A percentile compares a stretch with the other conserved stretches of the same genome.
These are phyloP conservation scores for Neogobius melanostomus DNA, from an alignment of 2,113 vertebrate genomes.

Conservation along the genomic window DNA sequence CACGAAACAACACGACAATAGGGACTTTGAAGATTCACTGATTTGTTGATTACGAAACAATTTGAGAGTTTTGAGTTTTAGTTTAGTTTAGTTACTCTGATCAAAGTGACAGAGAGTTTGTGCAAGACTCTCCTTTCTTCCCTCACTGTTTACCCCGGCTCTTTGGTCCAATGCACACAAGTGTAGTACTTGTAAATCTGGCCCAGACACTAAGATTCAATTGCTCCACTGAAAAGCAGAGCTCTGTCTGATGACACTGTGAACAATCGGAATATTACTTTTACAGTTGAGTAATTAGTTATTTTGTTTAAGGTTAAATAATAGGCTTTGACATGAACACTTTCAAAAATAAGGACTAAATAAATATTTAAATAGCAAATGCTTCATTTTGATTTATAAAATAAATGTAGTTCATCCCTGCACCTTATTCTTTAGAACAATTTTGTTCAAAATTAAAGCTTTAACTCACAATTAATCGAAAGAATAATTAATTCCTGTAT, in stretches of 20 bases:
- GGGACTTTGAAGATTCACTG: conserved; percentile 13
- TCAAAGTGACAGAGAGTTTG: conserved; percentile 15
- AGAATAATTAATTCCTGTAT: no score
- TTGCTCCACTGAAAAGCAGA: conserved; percentile 18
- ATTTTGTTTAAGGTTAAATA: not conserved
- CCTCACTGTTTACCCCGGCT: conserved; percentile 10
- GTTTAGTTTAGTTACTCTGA: conserved; percentile 7
- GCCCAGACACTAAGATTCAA: conserved; percentile 2
- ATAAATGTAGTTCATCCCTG: no score
- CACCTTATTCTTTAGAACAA: no score
- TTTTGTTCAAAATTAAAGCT: no score
- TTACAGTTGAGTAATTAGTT: conserved; percentile 5
- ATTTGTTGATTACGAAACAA: conserved; percentile 17
- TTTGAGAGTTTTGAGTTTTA: not conserved
- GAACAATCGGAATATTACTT: no score
- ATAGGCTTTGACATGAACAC: not conserved
- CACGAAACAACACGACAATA: not conserved
- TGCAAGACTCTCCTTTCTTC: conserved; percentile 8
- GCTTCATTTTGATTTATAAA: no score
- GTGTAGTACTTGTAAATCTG: conserved; percentile 1
- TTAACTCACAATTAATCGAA: no score
- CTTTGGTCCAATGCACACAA: conserved; percentile 32
- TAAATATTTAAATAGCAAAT: no score
- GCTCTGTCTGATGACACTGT: conserved; percentile 9
- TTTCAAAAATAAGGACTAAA: not conserved